Conservation (phyloP, 37 sponge, comb jelly and placozoan genomes). For the Geodia barretti region DNA sequence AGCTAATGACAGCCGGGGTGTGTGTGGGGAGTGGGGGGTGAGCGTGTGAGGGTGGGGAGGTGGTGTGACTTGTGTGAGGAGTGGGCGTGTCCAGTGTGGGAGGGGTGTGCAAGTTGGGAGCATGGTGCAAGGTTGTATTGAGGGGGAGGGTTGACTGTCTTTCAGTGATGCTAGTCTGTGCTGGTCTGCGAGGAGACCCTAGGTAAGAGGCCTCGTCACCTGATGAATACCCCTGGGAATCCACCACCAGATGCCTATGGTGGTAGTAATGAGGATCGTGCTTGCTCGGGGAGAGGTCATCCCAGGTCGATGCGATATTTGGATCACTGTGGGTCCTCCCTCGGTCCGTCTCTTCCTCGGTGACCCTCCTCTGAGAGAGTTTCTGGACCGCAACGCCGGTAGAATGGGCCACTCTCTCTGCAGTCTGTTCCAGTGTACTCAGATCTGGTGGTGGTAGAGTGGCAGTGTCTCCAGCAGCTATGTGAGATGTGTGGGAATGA, state of each 20-base stretch:
- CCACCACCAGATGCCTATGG: not conserved
- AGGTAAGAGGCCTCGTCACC: not conserved
- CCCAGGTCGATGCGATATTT: no score
- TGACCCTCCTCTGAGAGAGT: not conserved
- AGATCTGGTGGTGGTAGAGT: not conserved
- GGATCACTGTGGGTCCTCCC: not conserved
- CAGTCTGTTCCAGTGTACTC: slow-evolving; percentile 40
- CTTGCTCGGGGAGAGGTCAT: not conserved
- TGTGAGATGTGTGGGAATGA: not conserved
- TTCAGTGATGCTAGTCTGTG: not conserved
- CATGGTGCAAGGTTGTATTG: not conserved
- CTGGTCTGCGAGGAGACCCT: not conserved
- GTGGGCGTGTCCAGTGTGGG: not conserved
- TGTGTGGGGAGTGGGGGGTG: not conserved
- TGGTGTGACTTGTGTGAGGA: not conserved
- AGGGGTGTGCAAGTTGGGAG: not conserved
- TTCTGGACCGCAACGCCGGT: slow-evolving; percentile 57
- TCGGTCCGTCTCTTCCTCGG: no score
- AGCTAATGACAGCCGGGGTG: not conserved
- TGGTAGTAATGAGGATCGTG: not conserved
- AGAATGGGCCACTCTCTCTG: slow-evolving; percentile 63
- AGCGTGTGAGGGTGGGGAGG: not conserved
- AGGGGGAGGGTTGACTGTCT: not conserved
- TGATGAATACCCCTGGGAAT: not conserved
- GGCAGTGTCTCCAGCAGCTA: no score